Percentiles rank a stretch among this genome's conserved stretches.
Conservation (phyloP, 1,140 invertebrate species). For the Centruroides vittatus region DNA sequence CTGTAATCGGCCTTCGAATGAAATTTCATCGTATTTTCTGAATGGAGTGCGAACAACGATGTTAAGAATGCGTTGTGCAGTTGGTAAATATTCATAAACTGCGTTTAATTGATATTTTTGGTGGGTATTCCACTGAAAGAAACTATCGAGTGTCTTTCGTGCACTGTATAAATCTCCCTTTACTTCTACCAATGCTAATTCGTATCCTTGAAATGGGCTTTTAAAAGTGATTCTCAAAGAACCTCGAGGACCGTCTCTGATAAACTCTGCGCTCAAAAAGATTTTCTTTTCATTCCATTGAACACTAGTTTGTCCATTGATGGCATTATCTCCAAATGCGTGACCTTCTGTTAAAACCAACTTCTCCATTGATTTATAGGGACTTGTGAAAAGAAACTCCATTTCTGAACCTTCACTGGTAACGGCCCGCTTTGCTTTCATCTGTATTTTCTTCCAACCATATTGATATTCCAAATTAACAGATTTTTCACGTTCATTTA, state of each 20-base stretch:
- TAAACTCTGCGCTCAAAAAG: neutral
- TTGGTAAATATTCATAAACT: neutral
- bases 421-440: neutral
- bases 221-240: neutral
- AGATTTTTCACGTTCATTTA: neutral
- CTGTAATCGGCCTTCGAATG: neutral
- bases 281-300: neutral
- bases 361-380: neutral
- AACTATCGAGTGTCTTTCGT: neutral
- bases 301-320: neutral
- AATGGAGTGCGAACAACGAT: neutral
- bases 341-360: slow-evolving; percentile 3
- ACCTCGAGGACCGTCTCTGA: no score
- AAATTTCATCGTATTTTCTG: neutral
- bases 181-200: neutral
- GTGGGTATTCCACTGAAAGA: neutral
- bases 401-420: neutral
- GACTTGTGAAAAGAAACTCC: slow-evolving; percentile 1
- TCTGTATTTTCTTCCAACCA: neutral
- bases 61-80: no score
- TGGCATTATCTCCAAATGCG: neutral
- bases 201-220: slow-evolving; percentile 3
- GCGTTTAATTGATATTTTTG: neutral
- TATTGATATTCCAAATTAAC: neutral
- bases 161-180: neutral